Conservation (phyloP, 2,888 invertebrate species). For the Cheilosia vulpina region DNA sequence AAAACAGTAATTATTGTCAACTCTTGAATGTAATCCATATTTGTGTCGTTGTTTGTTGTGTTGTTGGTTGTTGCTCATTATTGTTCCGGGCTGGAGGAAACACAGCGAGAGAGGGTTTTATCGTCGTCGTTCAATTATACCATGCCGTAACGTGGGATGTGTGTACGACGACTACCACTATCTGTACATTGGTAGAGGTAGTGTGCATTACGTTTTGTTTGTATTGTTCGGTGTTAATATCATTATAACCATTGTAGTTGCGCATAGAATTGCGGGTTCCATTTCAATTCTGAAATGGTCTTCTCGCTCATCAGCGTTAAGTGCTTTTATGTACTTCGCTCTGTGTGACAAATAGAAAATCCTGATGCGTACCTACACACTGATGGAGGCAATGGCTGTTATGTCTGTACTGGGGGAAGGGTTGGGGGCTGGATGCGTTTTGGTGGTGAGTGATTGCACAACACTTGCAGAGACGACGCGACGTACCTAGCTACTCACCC, state of each 20-base stretch:
- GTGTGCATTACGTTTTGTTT: conserved; percentile 54
- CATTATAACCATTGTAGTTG: conserved; percentile 74
- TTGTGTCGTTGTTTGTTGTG: conserved; percentile 67
- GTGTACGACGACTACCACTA: neutral
- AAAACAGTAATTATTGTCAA: conserved; percentile 76
- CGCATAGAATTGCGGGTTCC: conserved; percentile 71
- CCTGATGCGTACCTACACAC: conserved; percentile 13
- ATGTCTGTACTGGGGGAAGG: conserved; percentile 20
- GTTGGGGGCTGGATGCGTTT: neutral
- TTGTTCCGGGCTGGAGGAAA: conserved; percentile 56
- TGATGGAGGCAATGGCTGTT: conserved; percentile 18
- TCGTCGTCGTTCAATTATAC: conserved; percentile 46
- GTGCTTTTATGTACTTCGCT: conserved; percentile 67
- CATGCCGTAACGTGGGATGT: neutral
- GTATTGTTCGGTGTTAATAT: conserved; percentile 74
- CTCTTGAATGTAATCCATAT: conserved; percentile 73
- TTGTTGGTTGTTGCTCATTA: conserved; percentile 64
- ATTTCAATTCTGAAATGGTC: conserved; percentile 64
- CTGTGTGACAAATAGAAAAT: conserved; percentile 66
- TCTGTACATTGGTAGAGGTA: conserved; percentile 20
- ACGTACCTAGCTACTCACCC: neutral
- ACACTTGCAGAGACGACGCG: conserved; percentile 53
- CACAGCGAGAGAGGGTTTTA: conserved; percentile 68
- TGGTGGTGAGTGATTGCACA: conserved; percentile 50
- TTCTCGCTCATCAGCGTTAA: conserved; percentile 71